Conservation (phyloP, 2,113 vertebrate genomes). For the Podilymbus podiceps region DNA sequence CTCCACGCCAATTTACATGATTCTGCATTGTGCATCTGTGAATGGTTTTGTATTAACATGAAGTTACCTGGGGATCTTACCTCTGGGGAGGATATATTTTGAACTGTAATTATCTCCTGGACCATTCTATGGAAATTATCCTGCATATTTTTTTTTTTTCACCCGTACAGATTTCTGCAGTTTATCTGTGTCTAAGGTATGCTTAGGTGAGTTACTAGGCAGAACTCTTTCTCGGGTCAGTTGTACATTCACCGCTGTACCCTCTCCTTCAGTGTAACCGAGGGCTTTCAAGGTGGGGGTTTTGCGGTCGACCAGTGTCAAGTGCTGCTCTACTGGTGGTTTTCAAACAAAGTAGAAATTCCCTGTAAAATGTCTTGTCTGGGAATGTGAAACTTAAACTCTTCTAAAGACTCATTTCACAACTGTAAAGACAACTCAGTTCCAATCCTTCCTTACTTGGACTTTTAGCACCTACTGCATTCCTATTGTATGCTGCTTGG, state of each 20-base stretch:
- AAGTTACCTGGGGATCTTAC: neutral
- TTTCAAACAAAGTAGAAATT: neutral
- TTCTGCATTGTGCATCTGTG: neutral
- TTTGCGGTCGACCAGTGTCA: neutral
- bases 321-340: neutral
- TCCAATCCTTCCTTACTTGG: neutral
- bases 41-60: neutral
- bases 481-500: neutral
- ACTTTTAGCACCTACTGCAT: neutral
- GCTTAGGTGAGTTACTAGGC: neutral
- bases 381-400: neutral
- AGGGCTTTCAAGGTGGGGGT: neutral
- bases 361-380: neutral
- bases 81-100: neutral
- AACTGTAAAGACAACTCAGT: neutral
- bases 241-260: neutral
- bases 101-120: neutral
- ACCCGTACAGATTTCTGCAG: neutral
- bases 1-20: neutral
- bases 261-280: neutral
- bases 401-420: neutral
- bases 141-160: neutral
- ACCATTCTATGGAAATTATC: neutral
- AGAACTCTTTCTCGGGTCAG: neutral
- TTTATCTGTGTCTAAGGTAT: neutral